Conservation (phyloP, 2,113 vertebrate genomes). For the Penelope pileata region DNA sequence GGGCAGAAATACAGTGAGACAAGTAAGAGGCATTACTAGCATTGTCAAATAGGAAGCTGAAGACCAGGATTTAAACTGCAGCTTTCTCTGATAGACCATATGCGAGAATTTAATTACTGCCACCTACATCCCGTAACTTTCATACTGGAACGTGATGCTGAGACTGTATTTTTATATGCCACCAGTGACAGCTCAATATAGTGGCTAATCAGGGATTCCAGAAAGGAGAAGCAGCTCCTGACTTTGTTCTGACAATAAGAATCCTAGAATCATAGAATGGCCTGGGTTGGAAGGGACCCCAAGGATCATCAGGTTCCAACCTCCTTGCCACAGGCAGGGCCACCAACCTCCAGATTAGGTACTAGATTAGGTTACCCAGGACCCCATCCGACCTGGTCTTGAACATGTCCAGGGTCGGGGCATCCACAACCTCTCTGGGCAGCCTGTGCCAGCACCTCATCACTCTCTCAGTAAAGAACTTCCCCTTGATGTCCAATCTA, state of each 20-base stretch:
- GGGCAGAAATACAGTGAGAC: background rate
- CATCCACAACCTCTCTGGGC: too few species aligned
- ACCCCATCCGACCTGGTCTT: too few species aligned
- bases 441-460: too few species aligned
- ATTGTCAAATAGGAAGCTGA: background rate
- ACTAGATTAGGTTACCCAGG: too few species aligned
- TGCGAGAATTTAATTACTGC: background rate
- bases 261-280: too few species aligned
- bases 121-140: background rate
- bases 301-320: too few species aligned
- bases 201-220: background rate
- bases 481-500: too few species aligned
- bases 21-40: background rate
- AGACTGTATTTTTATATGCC: background rate
- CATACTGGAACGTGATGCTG: background rate
- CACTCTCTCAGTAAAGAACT: too few species aligned
- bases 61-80: background rate
- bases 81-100: background rate
- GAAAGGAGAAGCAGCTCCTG: background rate
- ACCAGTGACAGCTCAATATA: background rate
- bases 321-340: too few species aligned
- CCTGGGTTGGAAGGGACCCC: too few species aligned
- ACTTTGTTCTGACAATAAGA: background rate
- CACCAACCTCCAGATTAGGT: too few species aligned
- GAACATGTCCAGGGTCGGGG: too few species aligned